phyloP scores from a whole-genome alignment of 2,113 vertebrate genomes.

The Ptyas mucosa region DNA sequence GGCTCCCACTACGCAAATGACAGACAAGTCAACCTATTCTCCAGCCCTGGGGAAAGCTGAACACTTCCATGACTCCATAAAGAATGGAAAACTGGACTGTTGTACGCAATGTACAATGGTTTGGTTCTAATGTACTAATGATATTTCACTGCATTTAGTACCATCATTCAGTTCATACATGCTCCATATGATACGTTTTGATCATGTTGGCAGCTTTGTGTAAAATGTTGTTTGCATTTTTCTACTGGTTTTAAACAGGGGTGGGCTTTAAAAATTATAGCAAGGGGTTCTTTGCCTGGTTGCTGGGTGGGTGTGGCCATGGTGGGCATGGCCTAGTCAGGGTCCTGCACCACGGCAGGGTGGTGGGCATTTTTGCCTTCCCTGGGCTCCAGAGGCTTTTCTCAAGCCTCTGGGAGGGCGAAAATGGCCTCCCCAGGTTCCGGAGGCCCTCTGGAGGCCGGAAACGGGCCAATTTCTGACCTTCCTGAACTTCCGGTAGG shows the following conservation, averaged over 20 bases:
- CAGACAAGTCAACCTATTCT: neutral
- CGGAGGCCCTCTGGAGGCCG: no score
- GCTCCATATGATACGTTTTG: neutral
- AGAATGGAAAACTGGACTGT: neutral
- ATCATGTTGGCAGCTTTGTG: neutral
- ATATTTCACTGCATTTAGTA: neutral
- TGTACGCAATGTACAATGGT: neutral
- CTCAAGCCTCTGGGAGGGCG: no score
- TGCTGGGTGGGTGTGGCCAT: no score
- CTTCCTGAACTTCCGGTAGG: no score
- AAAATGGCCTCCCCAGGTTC: no score
- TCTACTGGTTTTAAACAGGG: neutral
- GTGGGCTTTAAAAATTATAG: no score
- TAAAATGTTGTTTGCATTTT: neutral
- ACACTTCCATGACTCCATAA: neutral
- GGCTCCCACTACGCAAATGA: neutral
- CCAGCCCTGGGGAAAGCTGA: neutral
- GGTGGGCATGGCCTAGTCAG: no score
- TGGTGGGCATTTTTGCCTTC: no score
- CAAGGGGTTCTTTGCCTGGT: no score
- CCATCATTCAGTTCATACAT: neutral
- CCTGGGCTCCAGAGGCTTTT: no score
- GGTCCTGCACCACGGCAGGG: no score
- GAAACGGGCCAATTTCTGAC: no score
- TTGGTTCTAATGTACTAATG: neutral